Base-by-base conservation (phyloP, 2,797 vertebrate genomes). In the Phrynocephalus vlangalii region DNA sequence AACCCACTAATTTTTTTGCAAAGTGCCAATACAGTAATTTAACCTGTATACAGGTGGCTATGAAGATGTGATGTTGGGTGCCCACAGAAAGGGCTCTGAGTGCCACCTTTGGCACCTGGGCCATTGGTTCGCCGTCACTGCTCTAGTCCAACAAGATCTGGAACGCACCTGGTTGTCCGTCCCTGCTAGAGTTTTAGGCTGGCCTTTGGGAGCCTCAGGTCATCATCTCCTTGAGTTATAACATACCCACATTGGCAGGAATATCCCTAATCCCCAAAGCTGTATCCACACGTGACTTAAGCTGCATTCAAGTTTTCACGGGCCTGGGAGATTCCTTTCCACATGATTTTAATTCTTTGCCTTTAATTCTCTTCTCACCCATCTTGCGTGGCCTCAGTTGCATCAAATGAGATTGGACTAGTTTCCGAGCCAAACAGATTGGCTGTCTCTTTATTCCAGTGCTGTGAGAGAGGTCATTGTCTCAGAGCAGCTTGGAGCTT, bases 401-500 rank as follows among this genome's bases (percentile, higher is more conserved):
- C 6, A 4, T 50, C 28, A 20, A 87, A 82, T 79, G 50, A 60
- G 30, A 76, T 1, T 16, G 11, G 13, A 26, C 2, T 87, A 3
- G 5, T 0, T 56, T 0, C 83, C 20, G 48, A 13, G 50, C 20
- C 13, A 87, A 71, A 44, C 66, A 67, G 87, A 56, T 2, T 70
- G 56, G 38, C n/a, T 7, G 68, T 76, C 28, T 87, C 50, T 28
- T 88, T 56, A 83, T 78, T 5, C 88, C 93, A 7, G 66, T 85
- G 56, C 81, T 84, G 73, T 22, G 89, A 88, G 89, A 88, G 13
- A 83, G 88, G 83, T 91, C 86, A 82, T 68, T 85, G 82, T 87
- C 91, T 88, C 94, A 89, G 71, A 79, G 71, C 16, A 86, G 77
- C 79, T 92, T 56, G 91, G 66, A 72, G 56, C 11, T 16, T 56